Evolutionary conservation across 2,888 invertebrate genomes (phyloP).

Genomic region (Flabesymbios commensalis): DNA sequence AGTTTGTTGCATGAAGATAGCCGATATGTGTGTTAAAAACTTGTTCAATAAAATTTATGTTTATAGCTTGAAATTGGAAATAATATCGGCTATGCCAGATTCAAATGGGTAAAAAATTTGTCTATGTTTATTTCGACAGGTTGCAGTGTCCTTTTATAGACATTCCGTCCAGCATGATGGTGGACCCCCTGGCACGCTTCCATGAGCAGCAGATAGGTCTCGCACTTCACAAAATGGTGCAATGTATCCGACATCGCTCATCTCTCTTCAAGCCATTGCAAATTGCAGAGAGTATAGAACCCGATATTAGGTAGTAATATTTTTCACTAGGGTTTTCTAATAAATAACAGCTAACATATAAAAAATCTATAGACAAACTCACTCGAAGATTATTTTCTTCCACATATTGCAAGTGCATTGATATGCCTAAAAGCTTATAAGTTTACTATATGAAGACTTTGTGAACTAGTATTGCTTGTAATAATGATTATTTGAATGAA

Average conservation of each 20-base stretch:
- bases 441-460: too few species aligned
- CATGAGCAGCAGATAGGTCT: constrained; percentile 63
- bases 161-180: constrained; percentile 64
- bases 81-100: too few species aligned
- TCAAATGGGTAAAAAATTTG: too few species aligned
- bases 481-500: too few species aligned
- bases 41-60: too few species aligned
- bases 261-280: constrained; percentile 75
- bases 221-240: constrained; percentile 74
- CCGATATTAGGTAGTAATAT: constrained; percentile 86
- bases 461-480: too few species aligned
- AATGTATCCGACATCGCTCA: constrained; percentile 75
- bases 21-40: too few species aligned
- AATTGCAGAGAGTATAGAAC: constrained; percentile 78
- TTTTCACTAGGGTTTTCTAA: constrained; percentile 30
- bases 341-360: not conserved
- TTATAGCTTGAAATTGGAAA: too few species aligned
- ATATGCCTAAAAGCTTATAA: not conserved
- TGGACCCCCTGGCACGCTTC: constrained; percentile 39
- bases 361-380: not conserved
- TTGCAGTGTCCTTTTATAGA: constrained; percentile 86
- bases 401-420: not conserved
- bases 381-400: not conserved
- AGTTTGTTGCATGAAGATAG: too few species aligned
- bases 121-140: constrained; percentile 65